Conservation (phyloP, 2,797 vertebrate genomes). For the Myiotriccus ornatus region DNA sequence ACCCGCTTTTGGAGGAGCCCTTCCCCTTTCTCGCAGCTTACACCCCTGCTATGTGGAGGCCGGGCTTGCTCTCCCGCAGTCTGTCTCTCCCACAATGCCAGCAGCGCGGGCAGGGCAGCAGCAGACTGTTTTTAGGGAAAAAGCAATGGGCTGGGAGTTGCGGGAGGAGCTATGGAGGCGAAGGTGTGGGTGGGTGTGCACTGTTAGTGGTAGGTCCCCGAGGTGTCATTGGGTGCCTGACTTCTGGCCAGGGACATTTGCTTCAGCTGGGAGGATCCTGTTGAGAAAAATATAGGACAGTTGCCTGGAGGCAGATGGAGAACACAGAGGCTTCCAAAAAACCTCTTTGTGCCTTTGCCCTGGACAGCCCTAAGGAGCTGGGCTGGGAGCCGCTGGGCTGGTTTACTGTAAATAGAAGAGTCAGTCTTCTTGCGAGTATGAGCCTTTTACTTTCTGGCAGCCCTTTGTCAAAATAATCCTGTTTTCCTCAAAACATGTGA, state of each 20-base stretch:
- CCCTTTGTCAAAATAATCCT: slow-evolving; percentile 40
- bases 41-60: not conserved
- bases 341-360: slow-evolving; percentile 40
- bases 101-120: fast-evolving
- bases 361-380: slow-evolving; percentile 10
- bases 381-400: not conserved
- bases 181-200: not conserved
- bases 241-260: not conserved
- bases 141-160: not conserved
- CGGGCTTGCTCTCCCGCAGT: not conserved
- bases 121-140: not conserved
- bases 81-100: not conserved
- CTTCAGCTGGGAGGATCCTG: not conserved
- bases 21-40: not conserved
- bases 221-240: not conserved
- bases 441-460: slow-evolving; percentile 46
- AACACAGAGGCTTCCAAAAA: slow-evolving; percentile 36
- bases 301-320: not conserved
- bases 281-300: slow-evolving; percentile 21
- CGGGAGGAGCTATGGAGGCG: not conserved
- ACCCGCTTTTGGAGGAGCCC: not conserved
- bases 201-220: fast-evolving
- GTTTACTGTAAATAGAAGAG: slow-evolving; percentile 19
- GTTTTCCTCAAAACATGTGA: slow-evolving; percentile 30
- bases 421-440: not conserved